Evolutionary conservation across 2,113 vertebrate genomes (phyloP).

Genomic region (Cariama cristata): DNA sequence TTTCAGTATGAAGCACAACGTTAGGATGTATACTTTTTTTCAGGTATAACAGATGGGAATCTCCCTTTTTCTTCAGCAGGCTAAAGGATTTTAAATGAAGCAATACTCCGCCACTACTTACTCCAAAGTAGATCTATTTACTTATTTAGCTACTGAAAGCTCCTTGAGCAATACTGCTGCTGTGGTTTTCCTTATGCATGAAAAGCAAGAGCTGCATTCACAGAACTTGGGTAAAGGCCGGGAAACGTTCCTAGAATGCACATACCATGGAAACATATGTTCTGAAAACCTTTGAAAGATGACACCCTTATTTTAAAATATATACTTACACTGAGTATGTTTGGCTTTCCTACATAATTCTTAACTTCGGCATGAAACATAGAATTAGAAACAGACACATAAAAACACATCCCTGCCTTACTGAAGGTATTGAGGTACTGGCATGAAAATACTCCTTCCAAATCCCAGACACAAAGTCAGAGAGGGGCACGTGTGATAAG

Average conservation of each 20-base stretch:
- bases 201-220: background rate
- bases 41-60: background rate
- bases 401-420: background rate
- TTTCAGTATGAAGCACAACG: background rate
- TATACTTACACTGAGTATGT: background rate
- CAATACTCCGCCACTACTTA: background rate
- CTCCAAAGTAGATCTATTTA: background rate
- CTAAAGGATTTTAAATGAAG: background rate
- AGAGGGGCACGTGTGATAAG: background rate
- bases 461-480: background rate
- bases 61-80: background rate
- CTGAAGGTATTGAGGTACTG: background rate
- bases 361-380: background rate
- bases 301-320: background rate
- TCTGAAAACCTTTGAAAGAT: background rate
- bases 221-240: background rate
- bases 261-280: background rate
- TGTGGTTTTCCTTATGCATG: background rate
- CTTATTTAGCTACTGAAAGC: background rate
- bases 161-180: background rate
- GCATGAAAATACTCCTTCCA: background rate
- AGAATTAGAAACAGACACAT: background rate
- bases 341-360: background rate
- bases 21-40: background rate
- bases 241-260: background rate